A percentile compares a stretch with the other conserved stretches of the same genome.
Evolutionary conservation across 2,113 vertebrate genomes (phyloP).

Genomic region (Pangasianodon hypophthalmus): DNA sequence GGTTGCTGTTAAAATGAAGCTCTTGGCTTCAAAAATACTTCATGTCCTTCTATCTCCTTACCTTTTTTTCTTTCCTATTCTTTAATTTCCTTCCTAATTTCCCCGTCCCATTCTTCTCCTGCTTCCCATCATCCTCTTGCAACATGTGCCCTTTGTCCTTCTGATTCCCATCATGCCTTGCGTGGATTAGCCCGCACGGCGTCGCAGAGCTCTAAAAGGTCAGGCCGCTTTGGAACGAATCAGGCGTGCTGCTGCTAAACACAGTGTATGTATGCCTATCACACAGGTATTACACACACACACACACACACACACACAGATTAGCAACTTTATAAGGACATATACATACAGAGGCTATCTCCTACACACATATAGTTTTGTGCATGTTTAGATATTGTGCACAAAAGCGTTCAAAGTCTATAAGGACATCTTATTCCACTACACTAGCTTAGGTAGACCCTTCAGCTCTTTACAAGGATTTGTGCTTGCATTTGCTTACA

Average conservation of each 20-base stretch:
- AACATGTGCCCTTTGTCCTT: slow-evolving; percentile 18
- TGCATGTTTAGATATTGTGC: not conserved
- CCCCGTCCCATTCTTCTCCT: slow-evolving; percentile 13
- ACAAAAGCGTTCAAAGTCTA: not conserved
- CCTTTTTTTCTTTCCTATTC: slow-evolving; percentile 24
- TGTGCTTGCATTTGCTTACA: not conserved
- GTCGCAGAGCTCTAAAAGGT: slow-evolving; percentile 52
- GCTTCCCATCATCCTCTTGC: slow-evolving; percentile 29
- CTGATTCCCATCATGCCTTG: slow-evolving; percentile 49
- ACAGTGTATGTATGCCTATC: slow-evolving; percentile 33
- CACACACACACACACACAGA: not conserved
- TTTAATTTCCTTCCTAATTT: not conserved
- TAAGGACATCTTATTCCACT: not conserved
- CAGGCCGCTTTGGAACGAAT: slow-evolving; percentile 36
- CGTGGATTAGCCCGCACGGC: slow-evolving; percentile 49
- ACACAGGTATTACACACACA: slow-evolving; percentile 11
- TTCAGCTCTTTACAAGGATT: not conserved
- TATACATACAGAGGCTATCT: not conserved
- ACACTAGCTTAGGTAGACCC: not conserved
- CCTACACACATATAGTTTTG: not conserved
- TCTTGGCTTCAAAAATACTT: not conserved
- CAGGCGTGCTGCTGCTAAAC: slow-evolving; percentile 43
- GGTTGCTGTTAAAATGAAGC: not conserved
- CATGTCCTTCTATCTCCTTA: slow-evolving; percentile 7
- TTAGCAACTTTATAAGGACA: not conserved